Percentiles rank a stretch among this genome's conserved stretches.
Evolutionary conservation across 2,113 vertebrate genomes (phyloP).

Genomic region (Capra hircus): DNA sequence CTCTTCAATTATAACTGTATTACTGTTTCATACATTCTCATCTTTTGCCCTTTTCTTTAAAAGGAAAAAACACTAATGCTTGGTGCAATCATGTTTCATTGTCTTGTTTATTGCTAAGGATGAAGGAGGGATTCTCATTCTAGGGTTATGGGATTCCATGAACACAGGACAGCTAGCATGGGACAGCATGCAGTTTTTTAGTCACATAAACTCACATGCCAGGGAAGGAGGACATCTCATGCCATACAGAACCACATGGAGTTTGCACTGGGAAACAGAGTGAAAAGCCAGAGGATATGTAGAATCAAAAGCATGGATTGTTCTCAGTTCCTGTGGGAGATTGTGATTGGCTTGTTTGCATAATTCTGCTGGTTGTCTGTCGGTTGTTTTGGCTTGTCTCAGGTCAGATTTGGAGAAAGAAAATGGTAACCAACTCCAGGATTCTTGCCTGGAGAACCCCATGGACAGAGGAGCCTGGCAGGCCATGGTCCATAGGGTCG

Average conservation of each 20-base stretch:
- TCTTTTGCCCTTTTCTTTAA: not conserved
- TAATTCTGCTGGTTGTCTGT: not conserved
- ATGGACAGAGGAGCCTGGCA: not conserved
- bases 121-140: not conserved
- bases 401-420: not conserved
- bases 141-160: not conserved
- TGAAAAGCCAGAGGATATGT: not conserved
- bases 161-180: not conserved
- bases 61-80: not conserved
- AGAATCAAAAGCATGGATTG: not conserved
- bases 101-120: not conserved
- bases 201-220: not conserved
- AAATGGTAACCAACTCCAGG: not conserved
- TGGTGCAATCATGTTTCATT: not conserved
- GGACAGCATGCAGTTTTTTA: not conserved
- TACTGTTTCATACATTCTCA: not conserved
- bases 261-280: not conserved
- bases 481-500: not conserved
- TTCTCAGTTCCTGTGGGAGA: not conserved
- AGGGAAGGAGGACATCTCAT: not conserved
- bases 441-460: not conserved
- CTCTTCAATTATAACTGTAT: not conserved
- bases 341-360: not conserved
- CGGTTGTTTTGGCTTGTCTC: not conserved
- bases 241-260: not conserved